Base-by-base conservation (phyloP, 1,140 invertebrate genomes). In the Orchesella cincta region DNA sequence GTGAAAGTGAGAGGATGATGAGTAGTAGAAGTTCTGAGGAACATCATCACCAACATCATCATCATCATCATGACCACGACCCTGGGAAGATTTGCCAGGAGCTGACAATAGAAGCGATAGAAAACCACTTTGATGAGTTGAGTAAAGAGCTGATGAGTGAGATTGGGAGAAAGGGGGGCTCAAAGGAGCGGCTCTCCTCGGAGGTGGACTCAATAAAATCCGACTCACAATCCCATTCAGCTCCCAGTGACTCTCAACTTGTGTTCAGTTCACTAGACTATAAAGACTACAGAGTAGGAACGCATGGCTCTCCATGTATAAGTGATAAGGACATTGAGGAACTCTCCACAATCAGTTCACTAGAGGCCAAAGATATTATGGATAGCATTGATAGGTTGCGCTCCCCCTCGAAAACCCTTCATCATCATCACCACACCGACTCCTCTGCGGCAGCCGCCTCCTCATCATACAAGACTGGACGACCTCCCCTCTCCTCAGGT, bases 251-350 rank as follows among this genome's bases (percentile, higher is more conserved):
- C 77, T 84, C 86, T 67, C 88, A 90, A 74, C 91, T 92, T 86
- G 88, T 93, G 35, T 93, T 91, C 84, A 93, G 90, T 84, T 88
- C 92, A 5, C 88, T 89, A 73, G 92, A 93, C 85, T 93, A 93
- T 82, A 93, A 92, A 84, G 90, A 91, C 84, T 94, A 93, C 82
- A 86, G 91, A 78, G 91, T 91, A 39, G 89, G 90, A 83, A 46
- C 1, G 29, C 73, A 23, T 20, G 57, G 75, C 5, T 90, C 90
- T 28, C 90, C 91, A 1, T 91, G 90, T 82, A 89, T 93, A 74
- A 92, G 90, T 83, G 92, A 93, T 84, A 90, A 92, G 84, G 71
- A 73, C 71, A 46, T 73, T 36, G 91, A 91, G 74, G 90, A 93
- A 86, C 86, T 93, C 62, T 90, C 90, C 74, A 88, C 89, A 83